Conservation (phyloP, 2,797 vertebrate genomes). For the Mormyrops attenuatus region DNA sequence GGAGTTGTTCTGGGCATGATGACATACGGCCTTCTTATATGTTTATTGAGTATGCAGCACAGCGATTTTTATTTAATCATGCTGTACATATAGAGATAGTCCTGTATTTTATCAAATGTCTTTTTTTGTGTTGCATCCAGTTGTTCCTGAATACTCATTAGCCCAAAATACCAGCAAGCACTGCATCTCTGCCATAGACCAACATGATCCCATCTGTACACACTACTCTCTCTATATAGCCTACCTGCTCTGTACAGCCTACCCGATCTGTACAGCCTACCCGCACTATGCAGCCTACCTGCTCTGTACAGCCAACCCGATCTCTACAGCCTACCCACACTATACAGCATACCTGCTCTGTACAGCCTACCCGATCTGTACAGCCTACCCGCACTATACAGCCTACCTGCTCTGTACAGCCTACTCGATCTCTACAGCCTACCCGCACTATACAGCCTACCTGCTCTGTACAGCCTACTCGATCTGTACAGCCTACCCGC, state of each 20-base stretch:
- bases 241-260: not conserved
- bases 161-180: not conserved
- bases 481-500: too few relatives aligned
- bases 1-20: not conserved
- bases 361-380: too few relatives aligned
- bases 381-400: too few relatives aligned
- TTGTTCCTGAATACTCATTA: not conserved
- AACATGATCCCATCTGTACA: not conserved
- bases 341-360: too few relatives aligned
- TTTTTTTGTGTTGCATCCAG: not conserved
- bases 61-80: not conserved
- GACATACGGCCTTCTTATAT: not conserved
- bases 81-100: not conserved
- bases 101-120: not conserved
- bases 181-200: not conserved
- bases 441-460: too few relatives aligned
- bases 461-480: too few relatives aligned
- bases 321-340: too few relatives aligned
- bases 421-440: too few relatives aligned
- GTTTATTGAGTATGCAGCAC: not conserved
- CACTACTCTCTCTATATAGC: not conserved
- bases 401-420: too few relatives aligned
- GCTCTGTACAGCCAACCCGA: too few relatives aligned
- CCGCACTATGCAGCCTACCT: too few relatives aligned
- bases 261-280: too few relatives aligned